Percentiles rank a stretch among this genome's conserved stretches.
Conservation (phyloP, 2,113 vertebrate species). For the Ailurus styani region DNA sequence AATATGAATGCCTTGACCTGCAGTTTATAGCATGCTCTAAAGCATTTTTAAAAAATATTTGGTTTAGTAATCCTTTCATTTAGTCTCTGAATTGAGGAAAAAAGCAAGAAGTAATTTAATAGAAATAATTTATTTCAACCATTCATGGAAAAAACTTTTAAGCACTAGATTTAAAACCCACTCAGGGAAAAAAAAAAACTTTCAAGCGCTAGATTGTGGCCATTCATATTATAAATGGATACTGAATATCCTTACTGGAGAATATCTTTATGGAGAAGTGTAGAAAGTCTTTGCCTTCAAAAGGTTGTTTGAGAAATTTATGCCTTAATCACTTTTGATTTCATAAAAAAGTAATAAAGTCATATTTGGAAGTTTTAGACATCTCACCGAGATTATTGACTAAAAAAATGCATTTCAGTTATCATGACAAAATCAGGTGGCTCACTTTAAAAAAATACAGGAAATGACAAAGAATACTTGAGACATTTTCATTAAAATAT, state of each 20-base stretch:
- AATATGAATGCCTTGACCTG: background rate
- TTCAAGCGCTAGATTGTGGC: background rate
- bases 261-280: background rate
- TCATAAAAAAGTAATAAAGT: background rate
- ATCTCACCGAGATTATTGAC: background rate
- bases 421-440: background rate
- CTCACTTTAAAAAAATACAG: background rate
- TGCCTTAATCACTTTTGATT: background rate
- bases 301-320: background rate
- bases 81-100: background rate
- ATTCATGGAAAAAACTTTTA: background rate
- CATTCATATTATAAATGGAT: background rate
- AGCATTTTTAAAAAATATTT: background rate
- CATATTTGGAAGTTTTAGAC: background rate
- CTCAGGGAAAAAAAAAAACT: background rate
- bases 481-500: background rate
- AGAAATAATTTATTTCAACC: background rate
- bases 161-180: background rate
- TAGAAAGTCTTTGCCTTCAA: background rate
- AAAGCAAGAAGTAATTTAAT: background rate
- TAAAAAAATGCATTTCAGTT: background rate
- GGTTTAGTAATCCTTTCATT: background rate
- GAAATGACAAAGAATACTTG: background rate
- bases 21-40: background rate
- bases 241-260: background rate